Conservation (phyloP, 2,888 invertebrate genomes). For the Exephanes ischioxanthus region DNA sequence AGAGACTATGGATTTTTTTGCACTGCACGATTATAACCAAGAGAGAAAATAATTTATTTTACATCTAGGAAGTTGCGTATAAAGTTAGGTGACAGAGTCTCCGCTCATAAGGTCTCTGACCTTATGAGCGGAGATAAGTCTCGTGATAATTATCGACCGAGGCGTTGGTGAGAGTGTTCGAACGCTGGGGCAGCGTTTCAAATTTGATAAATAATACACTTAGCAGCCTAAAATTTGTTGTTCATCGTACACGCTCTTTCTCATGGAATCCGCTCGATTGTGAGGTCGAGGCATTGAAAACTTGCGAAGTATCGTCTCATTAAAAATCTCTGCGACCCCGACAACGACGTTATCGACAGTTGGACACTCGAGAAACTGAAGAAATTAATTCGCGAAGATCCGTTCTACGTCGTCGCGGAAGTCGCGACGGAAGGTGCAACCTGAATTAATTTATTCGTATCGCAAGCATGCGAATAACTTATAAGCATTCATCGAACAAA, state of each 20-base stretch:
- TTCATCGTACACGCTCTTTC: slow-evolving; percentile 6
- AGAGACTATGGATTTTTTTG: neutral
- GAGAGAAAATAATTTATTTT: slow-evolving; percentile 80
- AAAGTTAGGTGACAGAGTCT: slow-evolving; percentile 63
- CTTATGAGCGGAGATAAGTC: slow-evolving; percentile 12
- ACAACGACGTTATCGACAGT: slow-evolving; percentile 87
- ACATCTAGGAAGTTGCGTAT: slow-evolving; percentile 73
- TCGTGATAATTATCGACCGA: neutral
- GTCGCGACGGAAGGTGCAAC: slow-evolving; percentile 90
- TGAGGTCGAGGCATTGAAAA: slow-evolving; percentile 89
- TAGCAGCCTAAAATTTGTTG: slow-evolving; percentile 34
- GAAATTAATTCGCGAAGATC: slow-evolving; percentile 91
- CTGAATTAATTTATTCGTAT: slow-evolving; percentile 32
- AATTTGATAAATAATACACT: slow-evolving; percentile 67
- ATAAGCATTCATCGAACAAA: neutral
- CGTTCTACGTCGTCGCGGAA: slow-evolving; percentile 90
- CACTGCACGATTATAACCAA: slow-evolving; percentile 69
- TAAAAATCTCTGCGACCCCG: slow-evolving; percentile 86
- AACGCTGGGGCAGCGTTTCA: slow-evolving; percentile 29
- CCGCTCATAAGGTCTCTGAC: slow-evolving; percentile 1
- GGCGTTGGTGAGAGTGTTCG: neutral
- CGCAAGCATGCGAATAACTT: neutral
- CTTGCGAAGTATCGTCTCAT: slow-evolving; percentile 91
- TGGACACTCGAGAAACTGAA: slow-evolving; percentile 88
- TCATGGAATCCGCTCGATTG: slow-evolving; percentile 89